Conservation (phyloP, 2,888 invertebrate species). For the Atrina japonica region DNA sequence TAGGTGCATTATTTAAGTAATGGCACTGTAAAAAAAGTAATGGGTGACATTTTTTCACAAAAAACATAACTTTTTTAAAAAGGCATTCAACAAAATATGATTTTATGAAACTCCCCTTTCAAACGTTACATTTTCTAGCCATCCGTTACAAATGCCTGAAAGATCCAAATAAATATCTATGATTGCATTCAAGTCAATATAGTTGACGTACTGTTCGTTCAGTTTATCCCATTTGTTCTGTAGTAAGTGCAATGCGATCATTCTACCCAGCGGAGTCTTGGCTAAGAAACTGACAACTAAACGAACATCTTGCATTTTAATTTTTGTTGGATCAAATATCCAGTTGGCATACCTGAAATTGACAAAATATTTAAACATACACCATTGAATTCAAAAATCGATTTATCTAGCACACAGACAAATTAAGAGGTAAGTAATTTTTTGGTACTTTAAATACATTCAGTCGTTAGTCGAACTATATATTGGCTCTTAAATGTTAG, state of each 20-base stretch:
- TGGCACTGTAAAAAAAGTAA: too few relatives aligned
- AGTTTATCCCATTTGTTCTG: conserved; percentile 77
- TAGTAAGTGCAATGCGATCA: conserved; percentile 77
- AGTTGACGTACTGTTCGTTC: conserved; percentile 65
- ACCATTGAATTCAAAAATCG: not conserved
- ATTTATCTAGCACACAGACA: not conserved
- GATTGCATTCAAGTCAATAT: not conserved
- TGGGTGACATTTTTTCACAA: too few relatives aligned
- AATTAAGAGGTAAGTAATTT: too few relatives aligned
- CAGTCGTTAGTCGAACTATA: too few relatives aligned
- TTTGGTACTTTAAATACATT: too few relatives aligned
- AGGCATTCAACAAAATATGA: too few relatives aligned
- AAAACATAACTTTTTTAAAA: too few relatives aligned
- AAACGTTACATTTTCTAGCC: too few relatives aligned
- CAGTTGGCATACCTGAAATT: conserved; percentile 76
- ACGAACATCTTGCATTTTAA: conserved; percentile 76
- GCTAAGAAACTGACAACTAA: conserved; percentile 76
- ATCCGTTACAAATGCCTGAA: not conserved
- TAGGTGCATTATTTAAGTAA: too few relatives aligned
- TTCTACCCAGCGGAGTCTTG: conserved; percentile 74
- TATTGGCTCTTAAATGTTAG: too few relatives aligned
- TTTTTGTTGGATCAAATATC: conserved; percentile 74
- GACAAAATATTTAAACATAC: not conserved
- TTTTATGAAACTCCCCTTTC: too few relatives aligned
- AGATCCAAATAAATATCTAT: not conserved